Percentiles rank a stretch among this genome's conserved stretches.
Conservation (phyloP, 2,113 vertebrate species). For the Spermophilus dauricus region DNA sequence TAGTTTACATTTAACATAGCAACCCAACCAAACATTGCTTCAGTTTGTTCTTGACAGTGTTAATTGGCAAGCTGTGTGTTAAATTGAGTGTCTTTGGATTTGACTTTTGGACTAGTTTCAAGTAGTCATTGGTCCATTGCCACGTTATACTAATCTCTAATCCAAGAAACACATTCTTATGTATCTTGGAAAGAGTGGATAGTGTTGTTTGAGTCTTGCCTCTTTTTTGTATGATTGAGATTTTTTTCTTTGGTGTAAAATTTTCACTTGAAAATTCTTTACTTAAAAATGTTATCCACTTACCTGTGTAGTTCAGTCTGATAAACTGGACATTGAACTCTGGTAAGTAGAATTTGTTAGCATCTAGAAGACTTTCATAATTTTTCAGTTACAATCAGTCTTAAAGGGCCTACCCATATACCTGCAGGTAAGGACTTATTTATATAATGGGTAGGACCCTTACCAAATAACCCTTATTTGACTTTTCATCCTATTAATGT, state of each 20-base stretch:
- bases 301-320: not conserved
- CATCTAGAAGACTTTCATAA: conserved; percentile 51
- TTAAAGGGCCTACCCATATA: conserved; percentile 24
- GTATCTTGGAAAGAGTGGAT: conserved; percentile 60
- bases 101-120: conserved; percentile 73
- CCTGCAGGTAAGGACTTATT: conserved; percentile 63
- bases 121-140: conserved; percentile 34
- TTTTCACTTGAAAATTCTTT: conserved; percentile 66
- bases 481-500: not conserved
- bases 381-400: conserved; percentile 24
- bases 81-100: conserved; percentile 65
- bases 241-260: not conserved
- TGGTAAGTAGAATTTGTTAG: conserved; percentile 51
- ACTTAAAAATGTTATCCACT: conserved; percentile 52
- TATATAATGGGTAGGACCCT: not conserved
- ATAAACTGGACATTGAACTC: conserved; percentile 38
- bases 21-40: conserved; percentile 60
- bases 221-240: conserved; percentile 61
- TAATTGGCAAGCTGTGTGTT: conserved; percentile 27
- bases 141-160: conserved; percentile 30
- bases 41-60: conserved; percentile 60
- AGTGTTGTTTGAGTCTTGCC: not conserved
- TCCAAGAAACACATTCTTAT: conserved; percentile 32
- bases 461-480: conserved; percentile 20
- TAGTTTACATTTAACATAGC: conserved; percentile 61